Base-by-base conservation (phyloP, 2,797 vertebrate genomes). In the Bradypodion ventrale region DNA sequence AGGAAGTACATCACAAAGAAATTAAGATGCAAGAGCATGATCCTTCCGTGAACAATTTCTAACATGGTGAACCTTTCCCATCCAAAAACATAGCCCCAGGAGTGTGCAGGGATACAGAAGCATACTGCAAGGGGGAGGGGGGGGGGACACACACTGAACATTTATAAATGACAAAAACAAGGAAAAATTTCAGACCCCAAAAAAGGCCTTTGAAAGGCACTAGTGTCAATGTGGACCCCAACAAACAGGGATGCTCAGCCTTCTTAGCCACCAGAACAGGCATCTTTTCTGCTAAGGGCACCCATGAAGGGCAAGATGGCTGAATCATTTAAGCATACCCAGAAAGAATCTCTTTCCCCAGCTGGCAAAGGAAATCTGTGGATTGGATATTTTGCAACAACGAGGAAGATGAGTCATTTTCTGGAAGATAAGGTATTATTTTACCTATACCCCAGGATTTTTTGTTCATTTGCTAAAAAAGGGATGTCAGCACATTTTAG, bases 1-100 rank as follows among this genome's bases (percentile, higher is more conserved):
- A 65, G n/a, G n/a, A 13, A 40, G 35, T 69, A 70, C 86, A 60
- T 75, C 85, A 94, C 78, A 86, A 91, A 82, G n/a, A 87, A 90
- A 87, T 40, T 0, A 32, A 76, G 75, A 90, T 7, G 4, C 59
- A 19, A 35, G 84, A 80, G 83, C 86, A 59, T 82, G 49, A 89
- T 84, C 80, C 76, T 66, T 84, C 80, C 74, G 82, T 91, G 19
- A 73, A 92, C 85, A 87, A 89, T 1, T 75, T 13, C 85, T 90
- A 82, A 93, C 73, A 89, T 89, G 92, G 91, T n/a, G 76, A 81
- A 87, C 44, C 27, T 90, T 83, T 35, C 87, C 83, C 27, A 32
- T 40, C 23, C 37, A 9, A 13, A 32, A 42, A 78, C 86, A 82
- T 86, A 84, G 3, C 78, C 49, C n/a, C 16, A 62, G 32, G 12